phyloP scores from a whole-genome alignment of 2,888 invertebrate species.

The Lacanobia oleracea region DNA sequence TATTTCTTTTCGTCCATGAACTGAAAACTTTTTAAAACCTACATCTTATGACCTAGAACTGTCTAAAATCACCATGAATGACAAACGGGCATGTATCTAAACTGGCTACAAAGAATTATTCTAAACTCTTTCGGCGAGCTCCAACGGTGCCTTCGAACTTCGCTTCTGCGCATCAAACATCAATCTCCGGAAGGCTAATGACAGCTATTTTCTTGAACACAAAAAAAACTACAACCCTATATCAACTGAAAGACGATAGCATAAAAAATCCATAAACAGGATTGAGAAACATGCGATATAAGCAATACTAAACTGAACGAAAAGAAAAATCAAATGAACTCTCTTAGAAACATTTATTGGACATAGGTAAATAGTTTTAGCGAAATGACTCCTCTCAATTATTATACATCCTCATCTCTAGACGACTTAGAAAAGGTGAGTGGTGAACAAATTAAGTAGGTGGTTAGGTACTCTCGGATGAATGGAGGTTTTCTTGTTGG shows the following conservation, averaged over 20 bases:
- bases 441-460: background rate
- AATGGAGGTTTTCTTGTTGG: background rate
- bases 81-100: slow-evolving; percentile 8
- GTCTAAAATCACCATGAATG: slow-evolving; percentile 1
- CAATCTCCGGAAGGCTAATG: slow-evolving; percentile 2
- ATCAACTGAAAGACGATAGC: background rate
- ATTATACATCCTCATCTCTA: background rate
- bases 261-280: background rate
- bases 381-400: background rate
- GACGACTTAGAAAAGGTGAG: background rate
- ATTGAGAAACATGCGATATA: background rate
- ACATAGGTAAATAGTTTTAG: background rate
- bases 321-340: background rate
- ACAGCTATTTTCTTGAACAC: slow-evolving; percentile 13
- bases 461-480: background rate
- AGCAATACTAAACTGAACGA: background rate
- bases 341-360: background rate
- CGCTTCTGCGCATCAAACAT: slow-evolving; percentile 21
- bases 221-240: background rate
- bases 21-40: background rate
- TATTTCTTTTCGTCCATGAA: background rate
- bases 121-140: slow-evolving; percentile 13
- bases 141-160: slow-evolving; percentile 33
- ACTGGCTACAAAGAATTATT: slow-evolving; percentile 8
- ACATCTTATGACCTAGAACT: background rate